These are phyloP conservation scores for Hemibagrus wyckioides DNA, from an alignment of 2,113 vertebrate species.

Conservation along the genomic window DNA sequence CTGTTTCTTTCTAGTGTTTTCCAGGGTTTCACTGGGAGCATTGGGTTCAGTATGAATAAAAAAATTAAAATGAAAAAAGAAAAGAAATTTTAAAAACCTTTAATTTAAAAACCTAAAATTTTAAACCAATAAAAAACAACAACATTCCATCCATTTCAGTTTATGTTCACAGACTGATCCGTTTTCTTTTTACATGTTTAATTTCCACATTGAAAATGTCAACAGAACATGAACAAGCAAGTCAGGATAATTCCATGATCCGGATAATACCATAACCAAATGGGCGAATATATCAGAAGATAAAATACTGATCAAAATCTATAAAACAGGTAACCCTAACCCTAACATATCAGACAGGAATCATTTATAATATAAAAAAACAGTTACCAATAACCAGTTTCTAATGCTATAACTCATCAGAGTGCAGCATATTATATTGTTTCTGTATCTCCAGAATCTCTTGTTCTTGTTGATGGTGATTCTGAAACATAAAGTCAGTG, in stretches of 20 bases:
- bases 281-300: not conserved
- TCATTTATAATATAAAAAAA: not conserved
- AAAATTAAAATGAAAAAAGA: too few species aligned
- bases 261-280: not conserved
- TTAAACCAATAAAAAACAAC: too few species aligned
- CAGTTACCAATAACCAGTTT: conserved; percentile 1
- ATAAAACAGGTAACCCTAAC: too few species aligned
- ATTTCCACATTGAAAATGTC: not conserved
- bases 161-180: not conserved
- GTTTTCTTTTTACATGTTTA: not conserved
- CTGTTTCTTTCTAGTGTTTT: not conserved
- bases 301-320: not conserved
- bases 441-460: not conserved
- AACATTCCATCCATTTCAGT: not conserved
- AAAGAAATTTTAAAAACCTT: not conserved
- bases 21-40: not conserved
- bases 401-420: not conserved
- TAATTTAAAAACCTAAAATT: too few species aligned
- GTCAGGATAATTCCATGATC: too few species aligned
- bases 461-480: not conserved
- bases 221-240: not conserved
- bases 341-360: not conserved
- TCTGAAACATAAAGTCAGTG: conserved; percentile 1
- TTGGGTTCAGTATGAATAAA: not conserved
- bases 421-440: not conserved